Evolutionary conservation across 2,888 invertebrate genomes (phyloP).

Genomic region (Tetragonisca angustula): DNA sequence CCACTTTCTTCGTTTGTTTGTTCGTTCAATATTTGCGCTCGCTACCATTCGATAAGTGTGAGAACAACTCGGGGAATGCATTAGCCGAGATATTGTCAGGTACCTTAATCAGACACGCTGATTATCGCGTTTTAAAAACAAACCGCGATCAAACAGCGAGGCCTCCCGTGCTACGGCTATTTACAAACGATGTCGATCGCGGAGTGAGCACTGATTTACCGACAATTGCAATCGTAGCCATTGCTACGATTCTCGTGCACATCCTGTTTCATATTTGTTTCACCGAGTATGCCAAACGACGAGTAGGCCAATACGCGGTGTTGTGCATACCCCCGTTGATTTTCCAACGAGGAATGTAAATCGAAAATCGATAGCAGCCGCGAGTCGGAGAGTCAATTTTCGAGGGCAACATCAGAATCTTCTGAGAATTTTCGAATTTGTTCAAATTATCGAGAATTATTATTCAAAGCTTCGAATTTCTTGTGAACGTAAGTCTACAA

Average conservation of each 20-base stretch:
- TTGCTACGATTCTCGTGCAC: background rate
- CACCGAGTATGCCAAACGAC: background rate
- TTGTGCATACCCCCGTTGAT: background rate
- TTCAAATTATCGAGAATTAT: no score
- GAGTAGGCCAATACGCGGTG: background rate
- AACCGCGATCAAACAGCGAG: conserved; percentile 38
- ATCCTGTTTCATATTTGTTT: conserved; percentile 14
- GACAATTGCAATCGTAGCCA: conserved; percentile 11
- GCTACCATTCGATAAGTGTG: conserved; percentile 18
- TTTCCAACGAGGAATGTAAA: background rate
- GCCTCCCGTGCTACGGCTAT: conserved; percentile 16
- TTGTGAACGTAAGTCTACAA: no score
- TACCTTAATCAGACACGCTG: conserved; percentile 47
- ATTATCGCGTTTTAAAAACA: conserved; percentile 38
- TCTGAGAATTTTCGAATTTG: no score
- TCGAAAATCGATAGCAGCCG: background rate
- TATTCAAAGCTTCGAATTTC: no score
- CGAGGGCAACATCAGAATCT: no score
- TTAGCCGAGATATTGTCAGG: conserved; percentile 34
- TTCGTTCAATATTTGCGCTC: conserved; percentile 17
- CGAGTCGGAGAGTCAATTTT: no score
- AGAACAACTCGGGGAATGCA: conserved; percentile 39
- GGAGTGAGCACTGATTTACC: background rate
- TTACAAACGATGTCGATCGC: conserved; percentile 47
- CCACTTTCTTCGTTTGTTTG: no score